Base-by-base conservation (phyloP, 2,888 invertebrate genomes). In the Tetranychus piercei region DNA sequence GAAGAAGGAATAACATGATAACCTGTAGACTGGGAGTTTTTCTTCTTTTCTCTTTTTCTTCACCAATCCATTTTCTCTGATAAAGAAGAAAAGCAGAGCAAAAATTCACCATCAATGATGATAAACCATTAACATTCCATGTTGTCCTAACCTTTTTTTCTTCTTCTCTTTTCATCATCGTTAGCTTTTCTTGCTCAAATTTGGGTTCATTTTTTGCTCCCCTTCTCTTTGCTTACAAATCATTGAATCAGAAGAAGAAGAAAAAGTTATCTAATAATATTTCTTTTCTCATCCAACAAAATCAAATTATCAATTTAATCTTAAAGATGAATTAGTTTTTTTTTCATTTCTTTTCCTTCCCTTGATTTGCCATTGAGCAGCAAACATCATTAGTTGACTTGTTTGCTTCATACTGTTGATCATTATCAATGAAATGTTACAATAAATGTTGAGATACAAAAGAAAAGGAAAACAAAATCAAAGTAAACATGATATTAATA, bases 91-190 rank as follows among this genome's bases (percentile, higher is more conserved):
- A 55, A 55, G 34, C 55, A 15, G 45, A 45, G 45, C 1, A n/a
- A 18, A 20, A 18, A 18, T 65, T 65, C 66, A 65, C 18, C 20
- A n/a, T 20, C 20, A 20, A 55, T 55, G 11, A 55, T 55, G 55
- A 55, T 55, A 55, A 6, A 55, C 55, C 55, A 55, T 55, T 6
- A 55, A 55, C 55, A 55, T 55, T 55, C 55, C 55, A 55, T 72
- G 34, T 45, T 72, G n/a, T 72, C 34, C 22, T 34, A 20, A 71
- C 34, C 11, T 44, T 72, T 44, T 72, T 44, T 15, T 71, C 43
- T 44, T 71, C 43, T n/a, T 23, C 72, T 43, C 43, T 43, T 18
- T 43, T 72, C 72, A 45, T 45, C 45, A 72, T 45, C n/a, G 43
- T n/a, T 72, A 18, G 20, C 15, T 43, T 71, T 15, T 20, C 71